Percentiles rank a stretch among this genome's conserved stretches.
phyloP scores from a whole-genome alignment of 2,888 invertebrate species.

The Phytoseiulus persimilis region DNA sequence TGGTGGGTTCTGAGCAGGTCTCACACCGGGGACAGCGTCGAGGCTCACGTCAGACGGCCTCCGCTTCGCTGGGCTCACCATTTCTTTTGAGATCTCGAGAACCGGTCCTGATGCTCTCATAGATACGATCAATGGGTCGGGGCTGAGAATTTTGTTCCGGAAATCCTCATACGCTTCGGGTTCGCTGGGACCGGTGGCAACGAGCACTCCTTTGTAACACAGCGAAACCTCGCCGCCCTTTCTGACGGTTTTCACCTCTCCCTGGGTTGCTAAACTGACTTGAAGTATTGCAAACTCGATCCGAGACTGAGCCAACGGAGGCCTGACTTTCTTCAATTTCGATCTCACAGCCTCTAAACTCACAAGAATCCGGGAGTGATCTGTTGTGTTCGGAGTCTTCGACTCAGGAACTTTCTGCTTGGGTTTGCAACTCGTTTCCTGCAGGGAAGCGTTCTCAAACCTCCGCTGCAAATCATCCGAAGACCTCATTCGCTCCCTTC shows the following conservation, averaged over 20 bases:
- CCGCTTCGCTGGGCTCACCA: neutral
- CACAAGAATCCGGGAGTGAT: neutral
- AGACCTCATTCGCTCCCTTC: neutral
- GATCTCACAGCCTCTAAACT: neutral
- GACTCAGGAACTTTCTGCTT: neutral
- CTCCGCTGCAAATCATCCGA: neutral
- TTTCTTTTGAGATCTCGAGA: neutral
- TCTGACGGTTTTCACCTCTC: neutral
- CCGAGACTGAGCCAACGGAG: neutral
- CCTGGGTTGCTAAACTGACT: neutral
- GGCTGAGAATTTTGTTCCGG: neutral
- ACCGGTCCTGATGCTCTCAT: neutral
- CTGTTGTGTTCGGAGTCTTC: neutral
- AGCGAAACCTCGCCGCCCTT: neutral
- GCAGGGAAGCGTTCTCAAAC: neutral
- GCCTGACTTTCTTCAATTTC: constrained; percentile 7
- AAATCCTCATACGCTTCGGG: constrained; percentile 13
- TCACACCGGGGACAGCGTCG: too few species aligned
- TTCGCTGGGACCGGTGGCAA: neutral
- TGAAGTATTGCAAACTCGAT: constrained; percentile 17
- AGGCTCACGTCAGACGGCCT: neutral
- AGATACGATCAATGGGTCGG: neutral
- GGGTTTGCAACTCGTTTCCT: neutral
- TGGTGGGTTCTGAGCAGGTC: too few species aligned
- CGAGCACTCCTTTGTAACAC: neutral